Base-by-base conservation (phyloP, 1,140 invertebrate species). In the Globodera rostochiensis region DNA sequence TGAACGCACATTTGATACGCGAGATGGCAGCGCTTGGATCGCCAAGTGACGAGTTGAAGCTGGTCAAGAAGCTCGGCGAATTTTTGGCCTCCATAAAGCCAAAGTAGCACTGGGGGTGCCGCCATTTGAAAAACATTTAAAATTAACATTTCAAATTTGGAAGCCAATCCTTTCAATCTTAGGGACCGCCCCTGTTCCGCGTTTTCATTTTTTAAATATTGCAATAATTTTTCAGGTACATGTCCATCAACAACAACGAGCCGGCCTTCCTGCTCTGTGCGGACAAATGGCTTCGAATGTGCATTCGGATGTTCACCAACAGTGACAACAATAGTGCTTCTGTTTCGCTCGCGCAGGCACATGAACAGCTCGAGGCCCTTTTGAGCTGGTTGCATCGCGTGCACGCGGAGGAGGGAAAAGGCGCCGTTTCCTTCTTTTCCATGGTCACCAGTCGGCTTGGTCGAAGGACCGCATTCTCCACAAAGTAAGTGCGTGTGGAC, bases 261-360 rank as follows among this genome's bases (percentile, higher is more conserved):
- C 45, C 77, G 50, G 57, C 80, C 19, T 86, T 84, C 75, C 8
- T 84, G 9, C 49, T 84, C 46, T 80, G 78, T 25, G 25, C 81
- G 8, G 80, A 83, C 25, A 86, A 84, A 66, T 85, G 81, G 79
- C 84, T 80, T 19, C 9, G 74, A 49, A 45, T 84, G 84, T 67
- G 79, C 64, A 47, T 84, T 21, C 71, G 66, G 7, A 49, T 84
- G 49, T 84, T 84, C 79, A 78, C 64, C 13, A 50, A 84, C 45
- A 84, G 84, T 47, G 74, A 66, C 46, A 53, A 19, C 13, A 19
- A 13, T 15, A 64, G 13, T 19, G 57, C 15, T 64, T 13, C 11
- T 19, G 57, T 84, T 45, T 36, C 77, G 21, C 49, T 66, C 45
- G 84, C 69, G 6, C 53, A 80, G 15, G 83, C 83, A 3, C 84